phyloP scores from a whole-genome alignment of 1,140 invertebrate genomes.

The Drosophila eugracilis region DNA sequence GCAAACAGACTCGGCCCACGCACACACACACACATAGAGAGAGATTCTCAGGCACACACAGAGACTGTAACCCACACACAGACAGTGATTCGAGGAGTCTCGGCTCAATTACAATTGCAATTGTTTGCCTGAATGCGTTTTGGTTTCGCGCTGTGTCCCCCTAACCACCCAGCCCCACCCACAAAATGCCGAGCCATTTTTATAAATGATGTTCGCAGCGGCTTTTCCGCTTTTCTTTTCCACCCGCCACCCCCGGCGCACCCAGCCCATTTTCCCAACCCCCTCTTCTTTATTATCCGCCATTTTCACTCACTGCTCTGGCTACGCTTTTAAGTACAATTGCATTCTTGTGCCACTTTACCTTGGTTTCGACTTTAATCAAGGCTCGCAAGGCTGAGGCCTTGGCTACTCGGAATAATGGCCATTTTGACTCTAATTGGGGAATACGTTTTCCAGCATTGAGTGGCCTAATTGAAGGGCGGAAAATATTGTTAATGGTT shows the following conservation, averaged over 20 bases:
- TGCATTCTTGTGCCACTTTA: slow-evolving; percentile 58
- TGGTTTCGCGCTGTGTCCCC: slow-evolving; percentile 60
- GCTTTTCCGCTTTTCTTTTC: slow-evolving; percentile 49
- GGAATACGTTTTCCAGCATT: slow-evolving; percentile 16
- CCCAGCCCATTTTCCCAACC: background rate
- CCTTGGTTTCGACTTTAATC: slow-evolving; percentile 66
- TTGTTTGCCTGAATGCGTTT: slow-evolving; percentile 83
- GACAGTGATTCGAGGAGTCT: slow-evolving; percentile 62
- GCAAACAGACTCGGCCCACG: slow-evolving; percentile 62
- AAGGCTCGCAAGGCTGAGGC: slow-evolving; percentile 54
- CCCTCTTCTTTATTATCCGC: slow-evolving; percentile 39
- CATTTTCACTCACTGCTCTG: slow-evolving; percentile 50
- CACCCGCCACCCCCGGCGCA: too few species aligned
- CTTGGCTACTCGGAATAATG: slow-evolving; percentile 25
- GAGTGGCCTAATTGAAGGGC: slow-evolving; percentile 6
- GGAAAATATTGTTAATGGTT: background rate
- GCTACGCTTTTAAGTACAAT: slow-evolving; percentile 55
- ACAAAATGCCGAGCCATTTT: slow-evolving; percentile 69
- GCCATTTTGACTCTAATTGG: slow-evolving; percentile 28
- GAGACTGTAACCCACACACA: slow-evolving; percentile 24
- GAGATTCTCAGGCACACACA: slow-evolving; percentile 19
- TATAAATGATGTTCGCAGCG: slow-evolving; percentile 71
- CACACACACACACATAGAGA: background rate
- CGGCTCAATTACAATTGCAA: slow-evolving; percentile 83
- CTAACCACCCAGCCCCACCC: slow-evolving; percentile 41